Percentiles rank a stretch among this genome's conserved stretches.
Evolutionary conservation across 2,888 invertebrate species (phyloP).

Genomic region (Rhingia campestris): DNA sequence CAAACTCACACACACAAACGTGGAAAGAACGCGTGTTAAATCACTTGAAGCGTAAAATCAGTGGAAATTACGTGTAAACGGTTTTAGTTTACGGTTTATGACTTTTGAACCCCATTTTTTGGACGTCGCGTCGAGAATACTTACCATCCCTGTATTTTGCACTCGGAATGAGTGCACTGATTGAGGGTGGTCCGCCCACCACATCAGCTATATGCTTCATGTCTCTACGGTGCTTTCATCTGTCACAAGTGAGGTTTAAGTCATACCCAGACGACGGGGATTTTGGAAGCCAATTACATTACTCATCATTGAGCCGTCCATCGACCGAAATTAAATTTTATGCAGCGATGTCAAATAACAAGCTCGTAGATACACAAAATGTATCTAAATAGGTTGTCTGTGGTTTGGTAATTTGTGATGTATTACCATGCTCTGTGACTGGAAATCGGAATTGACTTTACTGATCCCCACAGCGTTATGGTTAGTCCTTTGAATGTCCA

Average conservation of each 20-base stretch:
- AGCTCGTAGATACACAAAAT: neutral
- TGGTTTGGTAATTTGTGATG: neutral
- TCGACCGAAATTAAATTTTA: conserved; percentile 53
- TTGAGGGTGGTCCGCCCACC: neutral
- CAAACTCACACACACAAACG: neutral
- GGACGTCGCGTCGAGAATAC: neutral
- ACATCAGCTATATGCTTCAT: neutral
- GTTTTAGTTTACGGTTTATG: conserved; percentile 62
- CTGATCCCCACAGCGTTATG: neutral
- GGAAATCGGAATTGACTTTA: neutral
- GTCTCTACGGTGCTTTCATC: conserved; percentile 12
- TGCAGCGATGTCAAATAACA: conserved; percentile 22
- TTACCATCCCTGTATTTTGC: conserved; percentile 35
- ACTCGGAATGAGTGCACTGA: conserved; percentile 2
- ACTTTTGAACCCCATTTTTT: conserved; percentile 13
- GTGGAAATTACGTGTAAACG: conserved; percentile 65
- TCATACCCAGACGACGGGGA: neutral
- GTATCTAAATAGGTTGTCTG: neutral
- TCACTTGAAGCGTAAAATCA: conserved; percentile 61
- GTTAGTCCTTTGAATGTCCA: neutral
- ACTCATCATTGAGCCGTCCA: conserved; percentile 51
- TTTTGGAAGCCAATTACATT: conserved; percentile 40
- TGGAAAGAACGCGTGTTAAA: conserved; percentile 20
- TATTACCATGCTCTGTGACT: neutral
- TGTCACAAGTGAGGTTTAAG: conserved; percentile 33